Conservation (phyloP, 2,888 invertebrate genomes). For the Leptinotarsa tumamoca region DNA sequence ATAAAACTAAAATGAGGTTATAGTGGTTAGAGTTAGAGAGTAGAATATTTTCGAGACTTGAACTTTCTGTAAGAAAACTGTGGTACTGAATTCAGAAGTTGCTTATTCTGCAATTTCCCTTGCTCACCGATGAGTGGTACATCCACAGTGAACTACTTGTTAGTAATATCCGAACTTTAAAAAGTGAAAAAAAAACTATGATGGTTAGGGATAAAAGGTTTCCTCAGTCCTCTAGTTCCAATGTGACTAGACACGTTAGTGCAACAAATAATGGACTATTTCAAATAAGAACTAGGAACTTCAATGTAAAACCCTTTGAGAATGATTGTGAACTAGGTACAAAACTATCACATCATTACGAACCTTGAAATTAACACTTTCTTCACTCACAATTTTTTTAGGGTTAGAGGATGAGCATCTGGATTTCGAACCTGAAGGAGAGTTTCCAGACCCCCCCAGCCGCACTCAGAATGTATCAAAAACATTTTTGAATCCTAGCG, state of each 20-base stretch:
- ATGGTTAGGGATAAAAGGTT: slow-evolving; percentile 11
- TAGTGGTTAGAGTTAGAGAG: no score
- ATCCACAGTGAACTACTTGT: no score
- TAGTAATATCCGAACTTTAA: background rate
- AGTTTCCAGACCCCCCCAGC: background rate
- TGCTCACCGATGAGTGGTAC: no score
- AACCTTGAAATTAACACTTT: background rate
- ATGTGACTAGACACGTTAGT: background rate
- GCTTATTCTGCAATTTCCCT: no score
- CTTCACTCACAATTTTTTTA: background rate
- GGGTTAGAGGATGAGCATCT: slow-evolving; percentile 38
- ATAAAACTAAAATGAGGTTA: no score
- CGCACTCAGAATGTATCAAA: slow-evolving; percentile 11
- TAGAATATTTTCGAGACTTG: no score
- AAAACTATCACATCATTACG: background rate
- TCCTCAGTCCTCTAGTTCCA: background rate
- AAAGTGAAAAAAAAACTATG: background rate
- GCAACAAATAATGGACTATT: slow-evolving; percentile 13
- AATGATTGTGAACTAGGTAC: background rate
- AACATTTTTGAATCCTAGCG: slow-evolving; percentile 7
- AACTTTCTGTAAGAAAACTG: no score
- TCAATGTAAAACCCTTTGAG: background rate
- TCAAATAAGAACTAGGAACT: slow-evolving; percentile 1
- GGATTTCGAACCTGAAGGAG: slow-evolving; percentile 42
- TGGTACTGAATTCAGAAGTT: no score